A percentile compares a stretch with the other conserved stretches of the same genome.
Conservation (phyloP, 2,888 invertebrate species). For the Drosophila limbata region DNA sequence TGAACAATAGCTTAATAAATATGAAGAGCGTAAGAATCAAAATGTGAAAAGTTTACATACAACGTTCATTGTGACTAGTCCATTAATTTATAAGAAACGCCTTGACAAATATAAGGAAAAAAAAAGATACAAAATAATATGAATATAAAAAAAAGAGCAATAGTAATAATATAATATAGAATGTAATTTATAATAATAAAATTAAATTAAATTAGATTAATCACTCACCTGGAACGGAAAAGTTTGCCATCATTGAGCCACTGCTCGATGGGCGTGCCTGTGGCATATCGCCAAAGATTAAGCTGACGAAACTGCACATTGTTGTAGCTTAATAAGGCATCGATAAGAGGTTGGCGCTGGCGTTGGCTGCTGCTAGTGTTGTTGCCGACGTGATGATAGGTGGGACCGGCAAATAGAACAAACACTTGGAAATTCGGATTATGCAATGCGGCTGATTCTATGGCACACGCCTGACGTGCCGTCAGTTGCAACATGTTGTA, state of each 20-base stretch:
- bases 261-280: slow-evolving; percentile 80
- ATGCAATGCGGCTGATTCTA: slow-evolving; percentile 83
- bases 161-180: neutral
- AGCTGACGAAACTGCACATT: slow-evolving; percentile 82
- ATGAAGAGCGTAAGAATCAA: too few relatives aligned
- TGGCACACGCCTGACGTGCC: slow-evolving; percentile 83
- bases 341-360: slow-evolving; percentile 62
- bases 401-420: slow-evolving; percentile 82
- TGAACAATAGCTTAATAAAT: too few relatives aligned
- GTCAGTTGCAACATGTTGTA: slow-evolving; percentile 69
- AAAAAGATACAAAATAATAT: too few relatives aligned
- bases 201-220: too few relatives aligned
- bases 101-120: too few relatives aligned
- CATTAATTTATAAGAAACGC: too few relatives aligned
- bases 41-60: too few relatives aligned
- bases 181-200: too few relatives aligned
- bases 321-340: slow-evolving; percentile 78
- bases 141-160: neutral
- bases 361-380: slow-evolving; percentile 20
- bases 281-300: slow-evolving; percentile 83
- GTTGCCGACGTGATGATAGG: slow-evolving; percentile 60
- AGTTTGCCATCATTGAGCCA: slow-evolving; percentile 81
- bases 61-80: too few relatives aligned
- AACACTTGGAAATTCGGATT: slow-evolving; percentile 82
- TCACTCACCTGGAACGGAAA: slow-evolving; percentile 75